These are phyloP conservation scores for Gonocerus acuteangulatus DNA, from an alignment of 2,888 invertebrate species.

Conservation along the genomic window DNA sequence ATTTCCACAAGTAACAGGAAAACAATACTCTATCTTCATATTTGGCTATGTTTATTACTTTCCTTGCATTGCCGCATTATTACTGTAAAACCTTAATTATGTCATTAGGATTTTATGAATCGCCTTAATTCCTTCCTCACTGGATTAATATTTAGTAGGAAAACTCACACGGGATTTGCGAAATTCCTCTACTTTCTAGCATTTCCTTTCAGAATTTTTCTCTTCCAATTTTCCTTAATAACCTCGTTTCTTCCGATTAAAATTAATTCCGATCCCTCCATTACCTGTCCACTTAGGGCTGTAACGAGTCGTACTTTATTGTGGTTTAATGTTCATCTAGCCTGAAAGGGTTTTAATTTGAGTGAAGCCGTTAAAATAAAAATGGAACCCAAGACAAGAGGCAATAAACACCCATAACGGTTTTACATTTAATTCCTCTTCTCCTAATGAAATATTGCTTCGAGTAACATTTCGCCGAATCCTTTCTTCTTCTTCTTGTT, in stretches of 20 bases:
- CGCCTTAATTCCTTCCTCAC: no score
- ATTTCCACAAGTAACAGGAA: no score
- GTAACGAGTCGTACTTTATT: constrained; percentile 19
- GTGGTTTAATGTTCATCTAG: constrained; percentile 18
- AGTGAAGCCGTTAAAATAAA: constrained; percentile 17
- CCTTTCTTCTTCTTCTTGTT: background rate
- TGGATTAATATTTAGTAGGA: no score
- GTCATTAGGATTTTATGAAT: no score
- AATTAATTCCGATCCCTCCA: constrained; percentile 5
- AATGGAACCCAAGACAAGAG: background rate
- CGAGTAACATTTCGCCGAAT: background rate
- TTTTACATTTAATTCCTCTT: constrained; percentile 14
- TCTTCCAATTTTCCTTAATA: constrained; percentile 6
- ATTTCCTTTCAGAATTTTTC: no score
- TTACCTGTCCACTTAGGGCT: constrained; percentile 15
- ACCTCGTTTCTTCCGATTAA: constrained; percentile 14
- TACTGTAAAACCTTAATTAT: no score
- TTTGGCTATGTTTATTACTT: no score
- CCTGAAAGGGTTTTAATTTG: constrained; percentile 14
- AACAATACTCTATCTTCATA: no score
- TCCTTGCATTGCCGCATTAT: no score
- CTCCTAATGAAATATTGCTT: constrained; percentile 15
- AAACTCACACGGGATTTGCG: no score
- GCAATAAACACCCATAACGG: constrained; percentile 16
- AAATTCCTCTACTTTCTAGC: no score